Evolutionary conservation across 2,888 invertebrate species (phyloP), one percentile per base, ranked within the genome.

Genomic region (Mythimna ferrago): DNA sequence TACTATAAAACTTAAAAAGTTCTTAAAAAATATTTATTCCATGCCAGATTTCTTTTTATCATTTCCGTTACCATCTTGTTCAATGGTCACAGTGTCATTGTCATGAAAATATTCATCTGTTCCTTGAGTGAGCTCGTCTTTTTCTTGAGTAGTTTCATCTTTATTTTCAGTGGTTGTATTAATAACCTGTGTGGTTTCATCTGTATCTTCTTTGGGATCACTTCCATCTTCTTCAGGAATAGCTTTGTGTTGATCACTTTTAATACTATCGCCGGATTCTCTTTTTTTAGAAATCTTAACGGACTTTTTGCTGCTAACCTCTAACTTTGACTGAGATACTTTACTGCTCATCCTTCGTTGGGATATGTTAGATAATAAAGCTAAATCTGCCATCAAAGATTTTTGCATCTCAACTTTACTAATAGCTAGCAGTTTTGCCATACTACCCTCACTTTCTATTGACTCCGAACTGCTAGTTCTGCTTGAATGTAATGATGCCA

Each of bases 361-460:
- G 3, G 87, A 79, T 71, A 87, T 85, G 73, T 92, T 90, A 5
- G 95, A 93, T 2, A 19, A 6, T 58, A 91, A 89, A 4, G 91
- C 92, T 54, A 95, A 86, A 73, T 94, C 96, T 84, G 92, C 93
- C 88, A 96, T 89, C 73, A 96, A 92, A n/a, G 95, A 94, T 80
- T 92, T 95, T 73, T 93, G 95, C 66, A 93, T 91, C 74, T 95
- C 93, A 3, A 92, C 32, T 82, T 94, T 96, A 78, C 95, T 95
- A 0, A 87, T 85, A 58, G 89, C 93, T 5, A 95, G 79, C 76
- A 89, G 81, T 73, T 92, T 92, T 26, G 68, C 66, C 0, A 76
- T 26, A 2, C 51, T 10, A 26, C 90, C 90, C 0, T 93, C 87
- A 61, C 91, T 87, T 60, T 85, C 71, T 41, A 88, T n/a, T 21